phyloP scores from a whole-genome alignment of 2,888 invertebrate genomes.

The Melitaea athalia region DNA sequence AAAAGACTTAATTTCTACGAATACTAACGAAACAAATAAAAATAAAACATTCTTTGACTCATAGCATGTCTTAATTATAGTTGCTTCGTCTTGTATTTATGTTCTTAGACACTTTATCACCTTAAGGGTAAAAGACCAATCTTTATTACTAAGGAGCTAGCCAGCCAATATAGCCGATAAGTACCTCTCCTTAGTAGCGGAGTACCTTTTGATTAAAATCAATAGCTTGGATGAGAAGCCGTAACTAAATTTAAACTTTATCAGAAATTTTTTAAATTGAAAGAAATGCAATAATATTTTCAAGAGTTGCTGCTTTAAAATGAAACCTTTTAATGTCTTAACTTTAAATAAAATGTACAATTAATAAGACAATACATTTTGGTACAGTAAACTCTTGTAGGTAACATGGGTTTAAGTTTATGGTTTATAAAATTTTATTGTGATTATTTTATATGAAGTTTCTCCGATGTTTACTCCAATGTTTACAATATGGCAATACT shows the following conservation, averaged over 20 bases:
- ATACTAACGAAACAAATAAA: background rate
- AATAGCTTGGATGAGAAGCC: constrained; percentile 3
- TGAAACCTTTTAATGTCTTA: too few species aligned
- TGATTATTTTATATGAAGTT: background rate
- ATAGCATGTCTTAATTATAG: background rate
- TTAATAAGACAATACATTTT: too few species aligned
- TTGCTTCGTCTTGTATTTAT: background rate
- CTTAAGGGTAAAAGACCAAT: constrained; percentile 9
- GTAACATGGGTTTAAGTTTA: too few species aligned
- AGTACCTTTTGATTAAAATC: constrained; percentile 12
- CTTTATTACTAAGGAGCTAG: constrained; percentile 9
- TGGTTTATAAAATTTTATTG: background rate
- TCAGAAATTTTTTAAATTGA: background rate
- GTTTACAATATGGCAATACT: background rate
- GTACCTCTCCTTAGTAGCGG: constrained; percentile 7
- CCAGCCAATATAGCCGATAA: constrained; percentile 9
- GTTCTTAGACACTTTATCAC: background rate
- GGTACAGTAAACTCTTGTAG: too few species aligned
- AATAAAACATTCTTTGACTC: background rate
- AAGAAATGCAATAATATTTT: too few species aligned
- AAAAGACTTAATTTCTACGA: background rate
- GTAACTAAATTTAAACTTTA: background rate
- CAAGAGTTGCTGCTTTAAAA: too few species aligned
- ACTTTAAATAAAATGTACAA: too few species aligned
- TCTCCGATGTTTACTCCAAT: background rate